Evolutionary conservation across 2,888 invertebrate genomes (phyloP).

Genomic region (Charanyca ferruginea): DNA sequence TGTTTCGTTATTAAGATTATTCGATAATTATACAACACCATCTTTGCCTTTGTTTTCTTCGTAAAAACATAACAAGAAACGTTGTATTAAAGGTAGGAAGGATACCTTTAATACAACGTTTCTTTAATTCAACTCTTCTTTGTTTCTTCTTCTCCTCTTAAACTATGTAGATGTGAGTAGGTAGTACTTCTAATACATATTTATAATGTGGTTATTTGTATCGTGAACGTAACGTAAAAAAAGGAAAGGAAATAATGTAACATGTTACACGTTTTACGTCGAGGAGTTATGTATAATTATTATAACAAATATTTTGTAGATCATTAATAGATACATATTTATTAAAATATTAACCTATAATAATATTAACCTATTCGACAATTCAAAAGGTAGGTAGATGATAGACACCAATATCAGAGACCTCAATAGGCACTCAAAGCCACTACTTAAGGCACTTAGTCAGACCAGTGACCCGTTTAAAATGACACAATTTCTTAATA

Average conservation of each 20-base stretch:
- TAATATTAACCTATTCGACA: not conserved
- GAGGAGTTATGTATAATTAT: slow-evolving; percentile 6
- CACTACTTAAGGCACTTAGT: slow-evolving; percentile 49
- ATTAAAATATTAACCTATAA: too few species aligned
- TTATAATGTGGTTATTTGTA: slow-evolving; percentile 3
- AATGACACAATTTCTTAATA: slow-evolving; percentile 54
- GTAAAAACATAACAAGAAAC: not conserved
- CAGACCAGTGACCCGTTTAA: slow-evolving; percentile 51
- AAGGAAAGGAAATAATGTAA: slow-evolving; percentile 16
- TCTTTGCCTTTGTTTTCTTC: slow-evolving; percentile 2
- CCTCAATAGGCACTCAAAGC: slow-evolving; percentile 39
- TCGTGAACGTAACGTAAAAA: not conserved
- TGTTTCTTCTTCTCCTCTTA: too few species aligned
- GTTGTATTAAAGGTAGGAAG: too few species aligned
- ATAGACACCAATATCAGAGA: not conserved
- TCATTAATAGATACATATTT: too few species aligned
- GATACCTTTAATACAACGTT: too few species aligned
- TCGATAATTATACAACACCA: slow-evolving; percentile 27
- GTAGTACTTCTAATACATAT: slow-evolving; percentile 5
- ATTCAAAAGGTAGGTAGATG: not conserved
- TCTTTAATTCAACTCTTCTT: too few species aligned
- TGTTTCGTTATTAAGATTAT: slow-evolving; percentile 17
- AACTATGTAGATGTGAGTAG: not conserved
- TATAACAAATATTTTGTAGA: too few species aligned
- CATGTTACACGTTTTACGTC: slow-evolving; percentile 20